These are phyloP conservation scores for Chloromyia formosa DNA, from an alignment of 2,888 invertebrate genomes.

Conservation along the genomic window DNA sequence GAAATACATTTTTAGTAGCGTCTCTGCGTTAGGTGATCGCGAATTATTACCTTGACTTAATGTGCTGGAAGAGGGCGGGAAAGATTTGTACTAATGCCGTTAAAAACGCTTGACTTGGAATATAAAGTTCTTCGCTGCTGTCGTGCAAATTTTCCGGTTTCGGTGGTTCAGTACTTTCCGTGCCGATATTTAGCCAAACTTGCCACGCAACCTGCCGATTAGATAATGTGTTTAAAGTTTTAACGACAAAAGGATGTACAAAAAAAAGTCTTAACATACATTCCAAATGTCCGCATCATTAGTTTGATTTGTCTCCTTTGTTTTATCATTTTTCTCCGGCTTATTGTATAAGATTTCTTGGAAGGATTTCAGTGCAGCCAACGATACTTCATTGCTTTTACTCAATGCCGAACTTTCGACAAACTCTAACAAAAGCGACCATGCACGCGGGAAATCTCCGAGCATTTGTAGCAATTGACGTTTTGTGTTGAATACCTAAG, in stretches of 20 bases:
- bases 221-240: not conserved
- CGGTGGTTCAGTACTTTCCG: slow-evolving; percentile 74
- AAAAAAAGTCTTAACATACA: slow-evolving; percentile 60
- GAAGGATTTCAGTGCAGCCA: slow-evolving; percentile 95
- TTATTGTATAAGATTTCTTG: slow-evolving; percentile 90
- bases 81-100: slow-evolving; percentile 96
- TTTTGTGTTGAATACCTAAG: slow-evolving; percentile 82
- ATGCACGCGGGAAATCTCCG: slow-evolving; percentile 92
- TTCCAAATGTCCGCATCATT: slow-evolving; percentile 76
- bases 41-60: slow-evolving; percentile 71
- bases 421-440: slow-evolving; percentile 92
- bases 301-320: slow-evolving; percentile 5
- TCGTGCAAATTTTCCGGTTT: slow-evolving; percentile 58
- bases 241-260: too few relatives aligned
- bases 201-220: slow-evolving; percentile 73
- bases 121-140: slow-evolving; percentile 72
- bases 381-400: slow-evolving; percentile 94
- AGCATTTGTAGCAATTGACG: slow-evolving; percentile 82
- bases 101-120: slow-evolving; percentile 92
- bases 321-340: slow-evolving; percentile 54
- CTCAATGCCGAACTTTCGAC: slow-evolving; percentile 92
- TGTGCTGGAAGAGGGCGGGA: slow-evolving; percentile 91
- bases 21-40: not conserved
- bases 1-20: slow-evolving; percentile 60
- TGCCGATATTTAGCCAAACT: slow-evolving; percentile 90